Evolutionary conservation across 1,140 invertebrate genomes (phyloP), one percentile per base, ranked within the genome.

Genomic region (Listronotus bonariensis): DNA sequence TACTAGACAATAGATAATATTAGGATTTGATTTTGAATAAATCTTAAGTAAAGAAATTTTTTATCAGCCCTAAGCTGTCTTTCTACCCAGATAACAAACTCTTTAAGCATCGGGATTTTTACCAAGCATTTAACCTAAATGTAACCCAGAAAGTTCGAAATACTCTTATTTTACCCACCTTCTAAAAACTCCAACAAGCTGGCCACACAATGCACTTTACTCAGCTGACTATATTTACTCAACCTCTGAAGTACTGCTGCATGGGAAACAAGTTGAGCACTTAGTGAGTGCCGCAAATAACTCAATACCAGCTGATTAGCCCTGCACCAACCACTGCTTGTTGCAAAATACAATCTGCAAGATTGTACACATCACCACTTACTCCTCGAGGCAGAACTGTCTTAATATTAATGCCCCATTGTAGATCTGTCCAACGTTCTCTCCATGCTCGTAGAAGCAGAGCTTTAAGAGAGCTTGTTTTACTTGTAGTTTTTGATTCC

Each of bases 371-470:
- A 85, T 95, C 93, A 14, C 93, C 93, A 74, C 90, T 92, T 0
- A 95, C 92, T 34, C 92, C 92, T 77, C 91, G 79, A 1, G 92
- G 92, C 65, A 94, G 66, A 8, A 79, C 91, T 18, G 90, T 91
- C 83, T 97, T 96, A 32, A 97, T 93, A 76, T 96, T 92, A 63
- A 96, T 95, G 31, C 94, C 94, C 94, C 94, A 98, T 79, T 96
- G 91, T 26, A 96, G 85, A 81, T 97, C 94, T 10, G 89, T 90
- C 95, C 95, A 97, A 55, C 95, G 83, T 82, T 97, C 94, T 72
- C 93, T 83, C 95, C 95, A 98, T 42, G 95, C 95, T 79, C 88
- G 85, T 31, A 96, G 80, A 63, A 97, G 83, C 9, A 95, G 81
- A 59, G 90, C 89, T 81, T 93, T 94, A n/a, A 95, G 81, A 42